phyloP scores from a whole-genome alignment of 2,113 vertebrate species.

The Aleadryas rufinucha region DNA sequence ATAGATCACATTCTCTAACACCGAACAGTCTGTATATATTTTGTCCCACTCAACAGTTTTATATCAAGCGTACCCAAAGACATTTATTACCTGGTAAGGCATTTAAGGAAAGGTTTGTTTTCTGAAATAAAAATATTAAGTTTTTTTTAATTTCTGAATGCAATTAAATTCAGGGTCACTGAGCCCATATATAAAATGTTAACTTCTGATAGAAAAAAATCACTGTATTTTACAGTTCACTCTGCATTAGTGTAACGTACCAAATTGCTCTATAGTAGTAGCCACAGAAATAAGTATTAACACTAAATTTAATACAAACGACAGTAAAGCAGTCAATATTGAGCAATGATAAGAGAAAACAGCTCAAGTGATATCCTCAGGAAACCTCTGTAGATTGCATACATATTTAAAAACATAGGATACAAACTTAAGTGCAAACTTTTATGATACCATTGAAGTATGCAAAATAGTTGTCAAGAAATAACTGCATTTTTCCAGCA shows the following conservation, averaged over 20 bases:
- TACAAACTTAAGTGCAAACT: conserved; percentile 5
- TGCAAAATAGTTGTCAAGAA: neutral
- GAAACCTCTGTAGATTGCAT: conserved; percentile 44
- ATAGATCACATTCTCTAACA: neutral
- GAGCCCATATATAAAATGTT: neutral
- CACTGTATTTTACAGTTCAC: neutral
- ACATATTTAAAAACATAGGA: conserved; percentile 66
- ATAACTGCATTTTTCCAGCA: neutral
- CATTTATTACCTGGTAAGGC: neutral
- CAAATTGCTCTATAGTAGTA: neutral
- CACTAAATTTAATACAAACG: neutral
- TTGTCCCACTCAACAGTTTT: neutral
- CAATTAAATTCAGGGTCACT: neutral
- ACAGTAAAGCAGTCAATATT: neutral
- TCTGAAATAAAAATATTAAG: neutral
- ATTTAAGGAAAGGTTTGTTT: neutral
- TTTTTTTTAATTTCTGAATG: neutral
- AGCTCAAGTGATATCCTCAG: conserved; percentile 54
- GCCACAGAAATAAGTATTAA: neutral
- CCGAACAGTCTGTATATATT: neutral
- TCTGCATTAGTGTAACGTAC: neutral
- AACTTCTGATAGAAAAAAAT: neutral
- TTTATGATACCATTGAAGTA: neutral
- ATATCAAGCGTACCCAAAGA: neutral
- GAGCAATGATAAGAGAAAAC: neutral